Evolutionary conservation across 2,797 vertebrate genomes (phyloP), one percentile per base, ranked within the genome.

Genomic region (Peromyscus attwateri): DNA sequence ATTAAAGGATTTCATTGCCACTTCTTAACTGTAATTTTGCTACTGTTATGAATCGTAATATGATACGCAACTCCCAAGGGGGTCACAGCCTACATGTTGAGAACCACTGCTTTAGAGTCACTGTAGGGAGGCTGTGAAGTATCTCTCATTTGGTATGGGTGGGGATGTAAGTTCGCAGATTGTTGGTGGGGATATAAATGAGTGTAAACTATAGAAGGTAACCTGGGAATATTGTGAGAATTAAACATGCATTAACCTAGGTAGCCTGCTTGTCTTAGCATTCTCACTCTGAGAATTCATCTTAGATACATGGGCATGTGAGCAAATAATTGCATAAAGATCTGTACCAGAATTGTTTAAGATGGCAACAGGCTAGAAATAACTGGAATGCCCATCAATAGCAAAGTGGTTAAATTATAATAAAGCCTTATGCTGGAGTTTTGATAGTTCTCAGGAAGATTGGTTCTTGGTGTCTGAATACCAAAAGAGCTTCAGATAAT

Each of bases 281-380:
- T 92, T 84, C 29, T 90, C 1, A 6, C 49, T 95, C 34, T 37
- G 87, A 80, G 29, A 93, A 75, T 94, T 94, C 64, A 94, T 93
- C 92, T 96, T 80, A 93, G 37, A 77, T 93, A 25, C 17, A 87
- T 83, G 71, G 77, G 55, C 80, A 80, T 76, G 13, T 77, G 46
- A 96, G 76, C 43, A 94, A 75, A 34, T 31, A 70, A 52, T 19
- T 82, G 87, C 77, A 87, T 57, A 81, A 66, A 46, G 8, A 46
- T 80, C 57, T 66, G 60, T 77, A 87, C 57, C 43, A 52, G 52
- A 94, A 73, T 87, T 96, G 75, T 92, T 96, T 92, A 81, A 96
- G 85, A 85, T 93, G 76, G 66, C 83, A 88, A 90, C 94, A 94
- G 62, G 71, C 19, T 93, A n/a, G 60, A 94, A 96, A 87, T 91